Evolutionary conservation across 2,113 vertebrate species (phyloP).

Genomic region (Ailurus styani): DNA sequence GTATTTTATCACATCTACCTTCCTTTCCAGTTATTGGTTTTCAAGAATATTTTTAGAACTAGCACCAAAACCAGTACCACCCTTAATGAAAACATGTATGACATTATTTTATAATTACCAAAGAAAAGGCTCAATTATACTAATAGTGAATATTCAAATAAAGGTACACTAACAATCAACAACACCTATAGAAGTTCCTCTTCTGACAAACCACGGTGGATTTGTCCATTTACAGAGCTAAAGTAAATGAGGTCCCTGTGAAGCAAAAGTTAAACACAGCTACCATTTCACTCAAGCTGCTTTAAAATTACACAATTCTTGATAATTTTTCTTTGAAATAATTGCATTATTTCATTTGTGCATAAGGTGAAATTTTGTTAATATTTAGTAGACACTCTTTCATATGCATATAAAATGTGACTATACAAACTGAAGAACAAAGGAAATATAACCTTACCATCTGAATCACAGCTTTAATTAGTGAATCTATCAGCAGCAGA

Average conservation of each 20-base stretch:
- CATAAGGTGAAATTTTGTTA: background rate
- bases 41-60: slow-evolving; percentile 21
- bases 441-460: background rate
- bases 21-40: background rate
- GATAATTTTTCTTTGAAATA: background rate
- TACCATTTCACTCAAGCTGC: background rate
- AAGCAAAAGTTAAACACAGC: background rate
- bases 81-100: background rate
- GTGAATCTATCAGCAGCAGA: background rate
- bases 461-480: background rate
- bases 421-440: background rate
- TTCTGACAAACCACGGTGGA: background rate
- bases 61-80: background rate
- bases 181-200: background rate
- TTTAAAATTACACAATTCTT: background rate
- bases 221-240: background rate
- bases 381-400: background rate
- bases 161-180: background rate
- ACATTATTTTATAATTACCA: background rate
- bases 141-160: background rate
- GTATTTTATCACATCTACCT: background rate
- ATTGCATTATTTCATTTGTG: background rate
- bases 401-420: background rate
- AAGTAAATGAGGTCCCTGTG: background rate
- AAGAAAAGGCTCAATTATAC: background rate